A percentile compares a stretch with the other conserved stretches of the same genome.
phyloP scores from a whole-genome alignment of 2,888 invertebrate genomes.

The Frankliniella intonsa region DNA sequence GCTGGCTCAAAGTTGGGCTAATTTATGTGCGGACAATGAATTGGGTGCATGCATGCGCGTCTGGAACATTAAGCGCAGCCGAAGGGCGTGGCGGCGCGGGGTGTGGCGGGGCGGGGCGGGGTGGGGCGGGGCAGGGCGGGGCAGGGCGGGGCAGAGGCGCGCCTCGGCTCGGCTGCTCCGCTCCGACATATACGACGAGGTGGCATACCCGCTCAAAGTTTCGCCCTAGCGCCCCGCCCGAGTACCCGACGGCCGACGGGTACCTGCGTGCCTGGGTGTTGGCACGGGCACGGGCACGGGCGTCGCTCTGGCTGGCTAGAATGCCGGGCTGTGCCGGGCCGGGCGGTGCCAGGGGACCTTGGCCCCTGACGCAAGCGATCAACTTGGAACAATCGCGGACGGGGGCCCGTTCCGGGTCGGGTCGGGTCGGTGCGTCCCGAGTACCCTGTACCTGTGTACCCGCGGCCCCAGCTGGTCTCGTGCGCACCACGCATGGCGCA shows the following conservation, averaged over 20 bases:
- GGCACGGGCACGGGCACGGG: background rate
- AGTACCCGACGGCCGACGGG: background rate
- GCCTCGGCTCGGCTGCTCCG: background rate
- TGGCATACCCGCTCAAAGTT: background rate
- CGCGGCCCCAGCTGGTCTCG: no score
- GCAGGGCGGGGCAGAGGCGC: background rate
- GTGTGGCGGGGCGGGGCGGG: background rate
- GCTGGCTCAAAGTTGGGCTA: background rate
- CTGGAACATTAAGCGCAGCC: background rate
- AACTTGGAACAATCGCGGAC: background rate
- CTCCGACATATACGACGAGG: background rate
- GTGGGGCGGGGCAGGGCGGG: background rate
- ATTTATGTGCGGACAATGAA: constrained; percentile 17
- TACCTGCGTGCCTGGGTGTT: background rate
- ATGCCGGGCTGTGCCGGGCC: no score
- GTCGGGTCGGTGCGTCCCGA: background rate
- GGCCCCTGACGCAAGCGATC: no score
- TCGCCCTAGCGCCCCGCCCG: background rate
- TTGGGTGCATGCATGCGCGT: background rate
- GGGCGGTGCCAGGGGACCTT: no score
- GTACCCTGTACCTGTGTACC: no score
- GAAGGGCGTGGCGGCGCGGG: background rate
- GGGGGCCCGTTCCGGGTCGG: background rate
- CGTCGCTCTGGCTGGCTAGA: no score
- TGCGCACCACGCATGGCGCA: no score